Evolutionary conservation across 2,888 invertebrate species (phyloP).

Genomic region (Drosophila basisetae): DNA sequence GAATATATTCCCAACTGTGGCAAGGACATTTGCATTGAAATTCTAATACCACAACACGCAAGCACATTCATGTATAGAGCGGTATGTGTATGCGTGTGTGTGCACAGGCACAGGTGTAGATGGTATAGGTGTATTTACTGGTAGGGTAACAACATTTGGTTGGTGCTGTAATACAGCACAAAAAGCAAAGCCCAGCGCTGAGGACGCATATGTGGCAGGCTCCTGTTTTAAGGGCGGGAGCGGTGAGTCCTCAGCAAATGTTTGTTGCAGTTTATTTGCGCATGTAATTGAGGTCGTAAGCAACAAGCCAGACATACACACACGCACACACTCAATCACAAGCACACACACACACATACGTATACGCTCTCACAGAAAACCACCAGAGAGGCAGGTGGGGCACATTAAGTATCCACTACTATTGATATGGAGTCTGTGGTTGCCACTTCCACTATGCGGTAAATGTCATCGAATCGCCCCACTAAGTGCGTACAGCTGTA

Average conservation of each 20-base stretch:
- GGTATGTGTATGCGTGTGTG: neutral
- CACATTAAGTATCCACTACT: slow-evolving; percentile 9
- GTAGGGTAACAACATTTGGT: slow-evolving; percentile 43
- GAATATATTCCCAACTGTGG: slow-evolving; percentile 79
- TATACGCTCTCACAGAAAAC: neutral
- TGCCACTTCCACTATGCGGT: slow-evolving; percentile 11
- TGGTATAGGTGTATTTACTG: slow-evolving; percentile 6
- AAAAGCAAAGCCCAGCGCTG: slow-evolving; percentile 38
- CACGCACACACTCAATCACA: slow-evolving; percentile 5
- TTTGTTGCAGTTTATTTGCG: slow-evolving; percentile 79
- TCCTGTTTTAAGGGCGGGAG: slow-evolving; percentile 33
- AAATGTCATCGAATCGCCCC: slow-evolving; percentile 19
- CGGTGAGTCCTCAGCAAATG: slow-evolving; percentile 72
- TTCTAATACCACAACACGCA: slow-evolving; percentile 64
- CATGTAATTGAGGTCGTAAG: slow-evolving; percentile 79
- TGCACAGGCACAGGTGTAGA: neutral
- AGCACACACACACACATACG: neutral
- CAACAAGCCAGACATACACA: slow-evolving; percentile 45
- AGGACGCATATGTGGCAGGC: slow-evolving; percentile 40
- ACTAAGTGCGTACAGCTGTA: slow-evolving; percentile 47
- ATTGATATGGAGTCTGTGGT: slow-evolving; percentile 42
- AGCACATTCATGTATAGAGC: slow-evolving; percentile 15
- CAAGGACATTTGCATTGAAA: slow-evolving; percentile 79
- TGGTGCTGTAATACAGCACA: slow-evolving; percentile 32
- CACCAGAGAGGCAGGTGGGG: slow-evolving; percentile 18